These are phyloP conservation scores for Adelognathus sp. DNA, from an alignment of 2,888 invertebrate genomes.

Conservation along the genomic window DNA sequence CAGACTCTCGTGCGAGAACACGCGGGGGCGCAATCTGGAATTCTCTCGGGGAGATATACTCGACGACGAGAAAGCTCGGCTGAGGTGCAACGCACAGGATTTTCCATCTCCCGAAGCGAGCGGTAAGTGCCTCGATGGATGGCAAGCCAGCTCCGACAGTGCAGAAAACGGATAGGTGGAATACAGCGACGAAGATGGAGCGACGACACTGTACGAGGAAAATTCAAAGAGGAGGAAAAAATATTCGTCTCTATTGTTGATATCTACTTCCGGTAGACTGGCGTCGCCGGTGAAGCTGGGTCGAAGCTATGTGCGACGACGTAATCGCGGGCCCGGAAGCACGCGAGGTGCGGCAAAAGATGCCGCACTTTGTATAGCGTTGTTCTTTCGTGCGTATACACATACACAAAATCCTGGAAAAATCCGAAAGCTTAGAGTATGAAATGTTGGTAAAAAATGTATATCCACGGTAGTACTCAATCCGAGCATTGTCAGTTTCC, in stretches of 20 bases:
- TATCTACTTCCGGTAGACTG: slow-evolving; percentile 56
- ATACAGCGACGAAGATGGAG: neutral
- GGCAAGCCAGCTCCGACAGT: neutral
- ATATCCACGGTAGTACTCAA: neutral
- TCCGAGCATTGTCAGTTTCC: no score
- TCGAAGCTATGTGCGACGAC: slow-evolving; percentile 16
- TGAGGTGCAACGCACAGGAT: neutral
- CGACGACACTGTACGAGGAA: slow-evolving; percentile 3
- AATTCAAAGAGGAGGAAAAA: slow-evolving; percentile 5
- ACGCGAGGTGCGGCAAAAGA: slow-evolving; percentile 14
- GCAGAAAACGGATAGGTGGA: neutral
- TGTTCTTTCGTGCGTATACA: neutral
- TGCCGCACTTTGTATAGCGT: slow-evolving; percentile 6
- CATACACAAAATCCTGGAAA: neutral
- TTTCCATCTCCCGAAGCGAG: neutral
- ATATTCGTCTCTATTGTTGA: slow-evolving; percentile 39
- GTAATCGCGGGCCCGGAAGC: slow-evolving; percentile 14
- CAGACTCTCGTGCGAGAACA: neutral
- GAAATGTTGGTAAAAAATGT: neutral
- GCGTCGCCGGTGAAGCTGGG: slow-evolving; percentile 29
- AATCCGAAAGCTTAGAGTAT: neutral
- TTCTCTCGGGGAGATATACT: slow-evolving; percentile 10
- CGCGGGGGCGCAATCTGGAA: slow-evolving; percentile 9
- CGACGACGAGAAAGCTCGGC: slow-evolving; percentile 13
- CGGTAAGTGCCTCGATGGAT: slow-evolving; percentile 16